Percentiles rank a stretch among this genome's conserved stretches.
Conservation (phyloP, 2,888 invertebrate species). For the Anagyrus pseudococci region DNA sequence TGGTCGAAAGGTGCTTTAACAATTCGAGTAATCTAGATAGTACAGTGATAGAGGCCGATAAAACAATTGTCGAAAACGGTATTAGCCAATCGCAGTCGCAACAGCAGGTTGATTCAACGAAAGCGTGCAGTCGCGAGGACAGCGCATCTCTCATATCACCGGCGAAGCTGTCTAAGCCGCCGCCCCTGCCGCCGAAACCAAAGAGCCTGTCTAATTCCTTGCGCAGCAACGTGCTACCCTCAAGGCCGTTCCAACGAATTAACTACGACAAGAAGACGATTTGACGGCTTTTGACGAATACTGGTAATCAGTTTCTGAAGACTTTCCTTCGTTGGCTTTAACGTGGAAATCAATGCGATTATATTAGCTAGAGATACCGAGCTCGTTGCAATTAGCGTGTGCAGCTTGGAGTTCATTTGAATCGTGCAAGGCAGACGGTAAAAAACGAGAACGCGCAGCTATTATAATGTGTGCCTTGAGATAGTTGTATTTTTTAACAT, state of each 20-base stretch:
- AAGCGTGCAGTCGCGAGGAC: slow-evolving; percentile 38
- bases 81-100: slow-evolving; percentile 1
- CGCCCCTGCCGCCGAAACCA: slow-evolving; percentile 78
- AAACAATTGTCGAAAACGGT: slow-evolving; percentile 55
- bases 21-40: slow-evolving; percentile 50
- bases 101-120: slow-evolving; percentile 36
- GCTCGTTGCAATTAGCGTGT: slow-evolving; percentile 12
- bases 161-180: slow-evolving; percentile 64
- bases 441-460: slow-evolving; percentile 22
- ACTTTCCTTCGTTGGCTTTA: slow-evolving; percentile 24
- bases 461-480: slow-evolving; percentile 25
- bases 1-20: slow-evolving; percentile 44
- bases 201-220: slow-evolving; percentile 69
- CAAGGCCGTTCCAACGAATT: slow-evolving; percentile 52
- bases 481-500: slow-evolving; percentile 19
- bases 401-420: slow-evolving; percentile 9
- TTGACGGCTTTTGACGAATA: slow-evolving; percentile 24
- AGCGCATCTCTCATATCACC: slow-evolving; percentile 39
- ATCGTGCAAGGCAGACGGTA: slow-evolving; percentile 16
- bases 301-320: slow-evolving; percentile 18
- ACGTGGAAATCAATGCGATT: slow-evolving; percentile 2
- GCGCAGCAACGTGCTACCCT: slow-evolving; percentile 51
- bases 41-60: slow-evolving; percentile 54
- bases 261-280: slow-evolving; percentile 40
- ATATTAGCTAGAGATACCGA: slow-evolving; percentile 11